These are phyloP conservation scores for Micoletzkya japonica DNA, from an alignment of 2,888 invertebrate species.

Conservation along the genomic window DNA sequence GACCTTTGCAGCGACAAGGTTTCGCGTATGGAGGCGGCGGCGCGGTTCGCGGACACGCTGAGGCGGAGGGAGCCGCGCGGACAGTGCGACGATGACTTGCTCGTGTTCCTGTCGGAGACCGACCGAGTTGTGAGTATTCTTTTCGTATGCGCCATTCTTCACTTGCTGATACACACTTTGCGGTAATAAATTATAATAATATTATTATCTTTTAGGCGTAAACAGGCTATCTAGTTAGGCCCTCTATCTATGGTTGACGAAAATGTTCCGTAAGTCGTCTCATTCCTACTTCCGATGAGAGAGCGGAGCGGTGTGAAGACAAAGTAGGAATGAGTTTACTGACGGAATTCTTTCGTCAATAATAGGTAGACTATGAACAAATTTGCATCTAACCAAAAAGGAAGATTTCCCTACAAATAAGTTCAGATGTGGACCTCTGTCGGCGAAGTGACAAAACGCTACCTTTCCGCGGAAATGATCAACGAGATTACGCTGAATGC, in stretches of 20 bases:
- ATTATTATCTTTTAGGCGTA: too few relatives aligned
- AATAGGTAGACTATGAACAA: background rate
- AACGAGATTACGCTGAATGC: slow-evolving; percentile 23
- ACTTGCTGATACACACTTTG: too few relatives aligned
- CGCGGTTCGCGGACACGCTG: slow-evolving; percentile 11
- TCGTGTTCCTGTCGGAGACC: slow-evolving; percentile 12
- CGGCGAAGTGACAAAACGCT: slow-evolving; percentile 3
- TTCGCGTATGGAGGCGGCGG: slow-evolving; percentile 5
- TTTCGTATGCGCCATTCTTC: too few relatives aligned
- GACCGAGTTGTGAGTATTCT: slow-evolving; percentile 20
- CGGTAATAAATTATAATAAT: too few relatives aligned
- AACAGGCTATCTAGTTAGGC: too few relatives aligned
- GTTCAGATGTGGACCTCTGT: slow-evolving; percentile 26
- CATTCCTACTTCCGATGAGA: too few relatives aligned
- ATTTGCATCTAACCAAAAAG: too few relatives aligned
- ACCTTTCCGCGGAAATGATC: slow-evolving; percentile 18
- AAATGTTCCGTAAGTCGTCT: too few relatives aligned
- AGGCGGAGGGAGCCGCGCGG: slow-evolving; percentile 2
- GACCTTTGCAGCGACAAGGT: slow-evolving; percentile 11
- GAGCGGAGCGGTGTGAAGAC: too few relatives aligned
- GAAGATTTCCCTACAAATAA: background rate
- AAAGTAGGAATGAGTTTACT: too few relatives aligned
- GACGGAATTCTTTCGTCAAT: too few relatives aligned
- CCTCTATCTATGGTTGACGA: too few relatives aligned
- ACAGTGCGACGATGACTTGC: slow-evolving; percentile 20